Percentiles rank a stretch among this genome's conserved stretches.
Conservation (phyloP, 2,113 vertebrate species). For the Propithecus coquereli region DNA sequence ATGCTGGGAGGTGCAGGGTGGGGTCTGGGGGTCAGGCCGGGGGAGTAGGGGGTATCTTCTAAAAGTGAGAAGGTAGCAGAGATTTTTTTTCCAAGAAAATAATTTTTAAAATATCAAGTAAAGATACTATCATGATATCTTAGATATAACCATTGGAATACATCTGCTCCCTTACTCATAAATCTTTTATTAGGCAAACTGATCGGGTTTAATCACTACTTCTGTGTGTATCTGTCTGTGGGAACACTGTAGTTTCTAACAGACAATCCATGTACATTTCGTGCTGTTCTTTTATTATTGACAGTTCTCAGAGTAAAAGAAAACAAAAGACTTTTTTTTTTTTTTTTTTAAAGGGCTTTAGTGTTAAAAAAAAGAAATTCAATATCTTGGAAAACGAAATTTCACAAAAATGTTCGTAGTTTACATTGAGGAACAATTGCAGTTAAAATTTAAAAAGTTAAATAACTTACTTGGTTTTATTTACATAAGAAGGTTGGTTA, state of each 20-base stretch:
- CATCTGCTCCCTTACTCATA: not conserved
- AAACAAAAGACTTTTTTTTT: not conserved
- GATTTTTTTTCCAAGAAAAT: not conserved
- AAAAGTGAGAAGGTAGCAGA: not conserved
- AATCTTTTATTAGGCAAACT: not conserved
- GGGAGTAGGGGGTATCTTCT: not conserved
- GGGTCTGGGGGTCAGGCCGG: not conserved
- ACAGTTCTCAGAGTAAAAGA: not conserved
- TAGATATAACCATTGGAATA: not conserved
- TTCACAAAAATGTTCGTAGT: not conserved
- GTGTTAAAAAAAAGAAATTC: not conserved
- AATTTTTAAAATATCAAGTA: not conserved
- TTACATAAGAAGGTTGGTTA: not conserved
- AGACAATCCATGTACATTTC: not conserved
- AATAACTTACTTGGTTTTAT: not conserved
- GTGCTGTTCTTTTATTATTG: not conserved
- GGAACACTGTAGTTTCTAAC: not conserved
- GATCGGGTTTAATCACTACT: not conserved
- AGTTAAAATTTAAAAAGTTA: slow-evolving; percentile 1
- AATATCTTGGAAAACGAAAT: not conserved
- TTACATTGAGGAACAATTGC: not conserved
- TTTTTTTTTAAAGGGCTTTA: not conserved
- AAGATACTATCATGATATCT: not conserved
- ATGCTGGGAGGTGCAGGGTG: not conserved
- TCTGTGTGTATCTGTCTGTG: not conserved